Evolutionary conservation across 2,113 vertebrate genomes (phyloP).

Genomic region (Cacatua alba): DNA sequence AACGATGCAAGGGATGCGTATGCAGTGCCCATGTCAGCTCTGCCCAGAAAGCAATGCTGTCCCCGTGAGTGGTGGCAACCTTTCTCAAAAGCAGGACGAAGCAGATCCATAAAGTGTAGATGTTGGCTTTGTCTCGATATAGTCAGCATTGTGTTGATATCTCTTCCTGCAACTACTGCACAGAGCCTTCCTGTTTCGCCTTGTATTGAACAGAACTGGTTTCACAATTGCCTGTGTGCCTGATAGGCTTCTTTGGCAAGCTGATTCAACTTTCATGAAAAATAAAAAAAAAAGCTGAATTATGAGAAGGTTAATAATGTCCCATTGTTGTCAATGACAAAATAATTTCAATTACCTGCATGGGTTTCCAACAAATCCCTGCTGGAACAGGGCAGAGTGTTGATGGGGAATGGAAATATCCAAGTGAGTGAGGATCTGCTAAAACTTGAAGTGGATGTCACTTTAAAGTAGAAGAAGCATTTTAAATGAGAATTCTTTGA

Average conservation of each 20-base stretch:
- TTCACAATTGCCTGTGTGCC: neutral
- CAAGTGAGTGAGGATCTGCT: neutral
- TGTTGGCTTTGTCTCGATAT: neutral
- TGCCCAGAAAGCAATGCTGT: neutral
- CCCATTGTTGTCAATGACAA: neutral
- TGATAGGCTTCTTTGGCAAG: neutral
- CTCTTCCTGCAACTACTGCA: neutral
- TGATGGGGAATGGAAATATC: no score
- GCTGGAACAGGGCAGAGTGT: neutral
- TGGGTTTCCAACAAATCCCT: neutral
- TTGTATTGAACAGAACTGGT: neutral
- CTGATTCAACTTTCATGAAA: neutral
- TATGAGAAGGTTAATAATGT: neutral
- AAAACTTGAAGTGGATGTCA: neutral
- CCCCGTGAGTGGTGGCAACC: neutral
- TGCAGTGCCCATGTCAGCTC: accelerated
- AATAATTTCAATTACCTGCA: neutral
- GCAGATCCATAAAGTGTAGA: neutral
- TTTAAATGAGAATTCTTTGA: neutral
- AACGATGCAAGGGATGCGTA: neutral
- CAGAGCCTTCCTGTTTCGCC: neutral
- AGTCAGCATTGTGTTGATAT: neutral
- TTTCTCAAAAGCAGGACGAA: neutral
- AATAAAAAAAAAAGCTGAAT: neutral
- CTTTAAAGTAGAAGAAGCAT: neutral